A percentile compares a stretch with the other conserved stretches of the same genome.
These are phyloP conservation scores for Neria commutata DNA, from an alignment of 2,888 invertebrate genomes.

Conservation along the genomic window DNA sequence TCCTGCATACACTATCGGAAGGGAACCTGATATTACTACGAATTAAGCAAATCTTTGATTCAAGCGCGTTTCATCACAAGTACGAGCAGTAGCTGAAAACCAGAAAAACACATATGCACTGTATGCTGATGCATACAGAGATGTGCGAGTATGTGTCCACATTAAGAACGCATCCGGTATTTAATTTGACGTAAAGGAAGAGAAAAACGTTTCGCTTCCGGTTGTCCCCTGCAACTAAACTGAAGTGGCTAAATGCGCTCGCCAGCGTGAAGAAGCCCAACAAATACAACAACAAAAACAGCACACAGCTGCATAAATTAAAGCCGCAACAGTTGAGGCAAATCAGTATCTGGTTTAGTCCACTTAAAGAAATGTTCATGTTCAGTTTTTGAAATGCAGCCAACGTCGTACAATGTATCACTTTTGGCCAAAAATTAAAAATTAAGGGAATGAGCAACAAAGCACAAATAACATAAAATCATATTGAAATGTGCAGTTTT, in stretches of 20 bases:
- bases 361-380: not conserved
- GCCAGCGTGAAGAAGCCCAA: no score
- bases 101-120: not conserved
- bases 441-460: not conserved
- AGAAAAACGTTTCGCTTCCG: not conserved
- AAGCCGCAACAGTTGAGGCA: no score
- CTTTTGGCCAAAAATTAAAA: not conserved
- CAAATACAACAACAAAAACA: no score
- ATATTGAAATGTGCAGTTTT: not conserved
- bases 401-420: not conserved
- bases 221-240: conserved; percentile 15
- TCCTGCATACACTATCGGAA: no score
- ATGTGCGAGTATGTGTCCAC: conserved; percentile 10
- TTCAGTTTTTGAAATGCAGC: not conserved
- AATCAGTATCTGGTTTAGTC: no score
- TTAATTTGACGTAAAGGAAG: conserved; percentile 5
- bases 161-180: conserved; percentile 26
- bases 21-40: no score
- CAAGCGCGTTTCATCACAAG: not conserved
- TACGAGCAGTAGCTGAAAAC: no score
- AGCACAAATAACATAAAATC: no score
- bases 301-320: conserved; percentile 1
- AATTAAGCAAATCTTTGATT: not conserved
- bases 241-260: conserved; percentile 32
- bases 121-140: conserved; percentile 5